Evolutionary conservation across 2,888 invertebrate genomes (phyloP).

Genomic region (Octonoba sinensis): DNA sequence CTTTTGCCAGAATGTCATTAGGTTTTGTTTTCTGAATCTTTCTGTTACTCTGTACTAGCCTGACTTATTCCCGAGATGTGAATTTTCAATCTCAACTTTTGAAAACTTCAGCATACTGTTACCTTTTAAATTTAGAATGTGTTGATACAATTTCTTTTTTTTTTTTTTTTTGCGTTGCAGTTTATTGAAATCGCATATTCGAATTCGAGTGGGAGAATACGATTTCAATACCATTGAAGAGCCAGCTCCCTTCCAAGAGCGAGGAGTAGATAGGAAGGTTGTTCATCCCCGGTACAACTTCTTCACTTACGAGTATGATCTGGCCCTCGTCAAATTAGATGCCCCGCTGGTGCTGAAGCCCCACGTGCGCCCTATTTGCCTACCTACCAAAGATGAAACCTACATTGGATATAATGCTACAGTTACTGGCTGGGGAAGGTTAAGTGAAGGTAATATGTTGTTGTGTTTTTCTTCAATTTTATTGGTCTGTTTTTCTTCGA

Average conservation of each 20-base stretch:
- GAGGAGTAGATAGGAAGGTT: constrained; percentile 77
- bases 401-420: constrained; percentile 92
- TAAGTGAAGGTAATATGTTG: constrained; percentile 83
- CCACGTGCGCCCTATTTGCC: constrained; percentile 89
- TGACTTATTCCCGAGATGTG: too few species aligned
- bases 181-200: constrained; percentile 88
- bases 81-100: too few species aligned
- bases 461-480: background rate
- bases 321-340: constrained; percentile 88
- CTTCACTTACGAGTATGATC: constrained; percentile 93
- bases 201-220: constrained; percentile 93
- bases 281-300: constrained; percentile 95
- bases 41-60: too few species aligned
- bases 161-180: constrained; percentile 73
- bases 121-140: too few species aligned
- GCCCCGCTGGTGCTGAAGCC: constrained; percentile 79
- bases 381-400: constrained; percentile 84
- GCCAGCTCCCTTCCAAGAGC: constrained; percentile 86
- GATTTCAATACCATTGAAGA: constrained; percentile 92
- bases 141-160: too few species aligned
- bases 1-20: too few species aligned
- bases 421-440: constrained; percentile 89
- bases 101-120: too few species aligned
- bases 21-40: too few species aligned
- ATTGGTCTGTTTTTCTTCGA: too few species aligned